phyloP scores from a whole-genome alignment of 1,140 invertebrate genomes.

The Drosophila sp. region DNA sequence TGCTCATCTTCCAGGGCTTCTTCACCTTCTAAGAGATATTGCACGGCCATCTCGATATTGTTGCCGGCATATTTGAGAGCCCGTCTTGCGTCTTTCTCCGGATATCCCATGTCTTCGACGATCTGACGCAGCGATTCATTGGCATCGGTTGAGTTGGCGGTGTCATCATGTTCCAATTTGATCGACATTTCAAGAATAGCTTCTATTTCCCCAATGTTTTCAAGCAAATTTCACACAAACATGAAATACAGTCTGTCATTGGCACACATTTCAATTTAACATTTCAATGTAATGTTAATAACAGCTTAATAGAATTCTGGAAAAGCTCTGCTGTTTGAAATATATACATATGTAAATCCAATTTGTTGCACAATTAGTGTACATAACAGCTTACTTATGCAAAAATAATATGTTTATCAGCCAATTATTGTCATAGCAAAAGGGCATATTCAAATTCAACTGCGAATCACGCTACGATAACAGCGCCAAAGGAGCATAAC shows the following conservation, averaged over 20 bases:
- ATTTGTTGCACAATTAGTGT: not conserved
- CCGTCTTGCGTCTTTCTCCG: constrained; percentile 48
- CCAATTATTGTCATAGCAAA: not conserved
- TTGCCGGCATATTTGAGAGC: constrained; percentile 53
- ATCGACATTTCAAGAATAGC: not conserved
- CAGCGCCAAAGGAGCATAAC: constrained; percentile 12
- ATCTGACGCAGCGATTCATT: constrained; percentile 40
- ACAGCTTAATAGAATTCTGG: not conserved
- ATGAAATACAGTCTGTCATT: not conserved
- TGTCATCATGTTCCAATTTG: not conserved
- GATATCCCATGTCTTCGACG: constrained; percentile 67
- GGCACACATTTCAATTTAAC: not conserved
- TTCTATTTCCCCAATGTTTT: not conserved
- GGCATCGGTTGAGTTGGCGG: constrained; percentile 19
- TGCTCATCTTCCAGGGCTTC: constrained; percentile 18
- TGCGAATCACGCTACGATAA: not conserved
- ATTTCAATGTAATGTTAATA: constrained; percentile 18
- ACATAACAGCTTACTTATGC: not conserved
- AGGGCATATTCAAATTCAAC: not conserved
- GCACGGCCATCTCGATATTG: constrained; percentile 67
- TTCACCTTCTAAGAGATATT: constrained; percentile 57
- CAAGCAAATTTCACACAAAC: not conserved
- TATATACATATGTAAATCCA: too few species aligned
- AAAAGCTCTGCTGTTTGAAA: constrained; percentile 1
- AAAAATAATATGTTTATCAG: not conserved